Conservation (phyloP, 2,888 invertebrate species). For the Erebia palarica region DNA sequence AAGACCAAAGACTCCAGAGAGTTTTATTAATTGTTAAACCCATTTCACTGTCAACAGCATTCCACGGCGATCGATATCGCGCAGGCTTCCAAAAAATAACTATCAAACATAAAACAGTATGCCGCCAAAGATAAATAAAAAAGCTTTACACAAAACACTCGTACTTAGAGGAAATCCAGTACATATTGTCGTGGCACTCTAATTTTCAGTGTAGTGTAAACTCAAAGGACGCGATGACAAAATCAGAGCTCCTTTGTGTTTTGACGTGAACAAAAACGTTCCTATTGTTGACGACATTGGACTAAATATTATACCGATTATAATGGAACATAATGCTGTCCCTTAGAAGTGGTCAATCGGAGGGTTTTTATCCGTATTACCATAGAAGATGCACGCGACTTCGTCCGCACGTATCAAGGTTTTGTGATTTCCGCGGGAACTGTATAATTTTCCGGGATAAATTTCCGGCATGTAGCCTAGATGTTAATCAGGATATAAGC, state of each 20-base stretch:
- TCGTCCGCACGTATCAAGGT: no score
- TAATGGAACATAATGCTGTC: conserved; percentile 59
- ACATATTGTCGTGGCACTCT: conserved; percentile 73
- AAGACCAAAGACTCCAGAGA: conserved; percentile 61
- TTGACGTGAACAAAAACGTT: conserved; percentile 63
- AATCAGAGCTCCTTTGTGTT: conserved; percentile 63
- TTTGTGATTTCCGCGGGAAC: no score
- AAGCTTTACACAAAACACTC: conserved; percentile 53
- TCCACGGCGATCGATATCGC: conserved; percentile 72
- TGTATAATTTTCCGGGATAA: no score
- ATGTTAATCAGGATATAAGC: no score
- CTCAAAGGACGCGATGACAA: conserved; percentile 75
- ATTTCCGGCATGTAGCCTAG: no score
- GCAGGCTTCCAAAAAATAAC: conserved; percentile 63
- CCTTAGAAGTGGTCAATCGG: conserved; percentile 65
- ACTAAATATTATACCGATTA: conserved; percentile 55
- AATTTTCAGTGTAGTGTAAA: conserved; percentile 80
- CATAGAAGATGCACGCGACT: no score
- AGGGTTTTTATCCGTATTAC: conserved; percentile 7
- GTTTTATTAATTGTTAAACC: conserved; percentile 80
- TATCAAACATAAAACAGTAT: conserved; percentile 55
- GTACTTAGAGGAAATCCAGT: conserved; percentile 58
- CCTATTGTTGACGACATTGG: conserved; percentile 62
- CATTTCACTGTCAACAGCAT: conserved; percentile 80
- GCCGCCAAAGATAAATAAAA: conserved; percentile 75